Evolutionary conservation across 1,140 invertebrate species (phyloP), one percentile per base, ranked within the genome.

Genomic region (Venturia canescens): DNA sequence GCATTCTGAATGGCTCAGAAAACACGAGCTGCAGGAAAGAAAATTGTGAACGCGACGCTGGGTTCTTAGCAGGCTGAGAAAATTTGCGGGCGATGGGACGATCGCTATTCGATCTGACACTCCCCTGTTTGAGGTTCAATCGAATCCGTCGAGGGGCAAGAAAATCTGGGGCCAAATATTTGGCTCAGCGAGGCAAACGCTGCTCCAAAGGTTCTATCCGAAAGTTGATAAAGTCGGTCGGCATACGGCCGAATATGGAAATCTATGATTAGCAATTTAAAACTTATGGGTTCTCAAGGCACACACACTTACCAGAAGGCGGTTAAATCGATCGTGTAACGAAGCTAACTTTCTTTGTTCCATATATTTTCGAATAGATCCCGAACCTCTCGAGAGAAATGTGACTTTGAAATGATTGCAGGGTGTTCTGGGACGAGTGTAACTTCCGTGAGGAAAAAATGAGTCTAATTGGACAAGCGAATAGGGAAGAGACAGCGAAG

Each of bases 141-240:
- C 60, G 23, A 23, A 63, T 63, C n/a, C n/a, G 50, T n/a, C 50
- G 38, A n/a, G 18, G n/a, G 23, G 23, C 60, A 63, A 4, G 23
- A 27, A 63, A 63, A 27, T 3, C n/a, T 60, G 23, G 16, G 57
- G n/a, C 9, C 60, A 63, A 63, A 63, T 63, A 63, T 63, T 63
- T 63, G 60, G 60, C n/a, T 63, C 16, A 23, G 18, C 18, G 7
- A 18, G 50, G 50, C 23, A 26, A 27, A 23, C 60, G 60, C 27
- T 23, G 27, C 21, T 63, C 23, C 9, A 63, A 26, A 26, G 0
- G 13, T 23, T 63, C 60, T 23, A 23, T 23, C 5, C 11, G 13
- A 26, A 27, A 13, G 13, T n/a, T 0, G 3, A 3, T 11, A 63
- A 63, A 1, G 9, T 1, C 60, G 5, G 60, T 63, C n/a, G n/a